Evolutionary conservation across 2,888 invertebrate genomes (phyloP), one percentile per base, ranked within the genome.

Genomic region (Andrena bucephala): DNA sequence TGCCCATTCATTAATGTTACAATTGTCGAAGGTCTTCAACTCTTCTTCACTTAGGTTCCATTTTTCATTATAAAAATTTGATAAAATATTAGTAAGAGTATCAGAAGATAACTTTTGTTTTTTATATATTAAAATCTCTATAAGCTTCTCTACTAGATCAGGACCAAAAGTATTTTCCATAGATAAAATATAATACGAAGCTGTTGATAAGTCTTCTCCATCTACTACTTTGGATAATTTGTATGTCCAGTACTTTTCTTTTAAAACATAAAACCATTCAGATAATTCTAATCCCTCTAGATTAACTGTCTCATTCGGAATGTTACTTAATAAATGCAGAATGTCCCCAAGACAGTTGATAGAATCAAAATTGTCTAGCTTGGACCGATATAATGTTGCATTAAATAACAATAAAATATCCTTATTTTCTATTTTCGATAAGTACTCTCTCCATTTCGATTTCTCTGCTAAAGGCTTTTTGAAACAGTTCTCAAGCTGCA

Each of bases 401-500:
- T 2, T 7, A 33, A 71, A 31, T 50, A 33, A 62, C 59, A 86
- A 33, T 24, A 90, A 60, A 60, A 87, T 66, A 57, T 88, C 82
- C 66, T 84, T 86, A 71, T 87, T 83, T 20, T 33, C 54, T 31
- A 85, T 85, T 57, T 87, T 74, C 4, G 66, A 71, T 50, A 90
- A 69, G 70, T 85, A 82, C 59, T 71, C n/a, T 67, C 83, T 76
- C 84, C 83, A 86, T 76, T 84, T 77, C 29, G 76, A 33, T 81
- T 83, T 85, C 1, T 81, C 69, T 72, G n/a, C 1, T 50, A 87
- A 66, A 16, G 60, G 52, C 74, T 60, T 73, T 42, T 82, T 83
- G 54, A 89, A 88, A 69, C 74, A 74, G n/a, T 86, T 85, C 67
- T 90, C 89, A 4, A 90, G 62, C 48, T 89, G 62, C 63, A 86